A percentile compares a stretch with the other conserved stretches of the same genome.
phyloP scores from a whole-genome alignment of 2,888 invertebrate genomes.

The Empis stercorea region DNA sequence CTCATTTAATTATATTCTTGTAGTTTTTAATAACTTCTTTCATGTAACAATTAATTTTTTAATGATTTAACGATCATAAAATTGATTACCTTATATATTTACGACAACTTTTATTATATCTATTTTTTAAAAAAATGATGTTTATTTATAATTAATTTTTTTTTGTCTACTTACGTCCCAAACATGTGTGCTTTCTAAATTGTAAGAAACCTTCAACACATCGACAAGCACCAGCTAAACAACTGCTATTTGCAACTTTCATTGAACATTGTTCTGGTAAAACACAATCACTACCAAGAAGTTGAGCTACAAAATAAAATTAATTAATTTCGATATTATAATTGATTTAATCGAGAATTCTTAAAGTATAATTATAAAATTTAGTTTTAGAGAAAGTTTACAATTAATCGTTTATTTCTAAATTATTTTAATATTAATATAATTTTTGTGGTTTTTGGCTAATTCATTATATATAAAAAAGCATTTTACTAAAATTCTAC shows the following conservation, averaged over 20 bases:
- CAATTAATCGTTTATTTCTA: background rate
- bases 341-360: background rate
- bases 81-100: too few species aligned
- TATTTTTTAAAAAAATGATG: too few species aligned
- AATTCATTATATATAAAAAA: too few species aligned
- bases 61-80: too few species aligned
- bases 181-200: conserved; percentile 79
- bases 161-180: conserved; percentile 64
- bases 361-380: background rate
- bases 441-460: background rate
- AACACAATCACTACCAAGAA: conserved; percentile 70
- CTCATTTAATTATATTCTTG: too few species aligned
- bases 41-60: too few species aligned
- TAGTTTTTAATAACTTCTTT: too few species aligned
- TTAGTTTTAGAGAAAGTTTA: background rate
- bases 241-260: conserved; percentile 79
- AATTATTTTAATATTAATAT: background rate
- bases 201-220: conserved; percentile 76
- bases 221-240: conserved; percentile 68
- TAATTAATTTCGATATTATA: too few species aligned
- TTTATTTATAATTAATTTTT: too few species aligned
- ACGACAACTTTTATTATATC: too few species aligned
- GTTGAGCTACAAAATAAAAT: conserved; percentile 50
- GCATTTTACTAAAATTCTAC: too few species aligned
- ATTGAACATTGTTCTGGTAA: conserved; percentile 75